Evolutionary conservation across 1,140 invertebrate genomes (phyloP).

Genomic region (Drosophila orena): DNA sequence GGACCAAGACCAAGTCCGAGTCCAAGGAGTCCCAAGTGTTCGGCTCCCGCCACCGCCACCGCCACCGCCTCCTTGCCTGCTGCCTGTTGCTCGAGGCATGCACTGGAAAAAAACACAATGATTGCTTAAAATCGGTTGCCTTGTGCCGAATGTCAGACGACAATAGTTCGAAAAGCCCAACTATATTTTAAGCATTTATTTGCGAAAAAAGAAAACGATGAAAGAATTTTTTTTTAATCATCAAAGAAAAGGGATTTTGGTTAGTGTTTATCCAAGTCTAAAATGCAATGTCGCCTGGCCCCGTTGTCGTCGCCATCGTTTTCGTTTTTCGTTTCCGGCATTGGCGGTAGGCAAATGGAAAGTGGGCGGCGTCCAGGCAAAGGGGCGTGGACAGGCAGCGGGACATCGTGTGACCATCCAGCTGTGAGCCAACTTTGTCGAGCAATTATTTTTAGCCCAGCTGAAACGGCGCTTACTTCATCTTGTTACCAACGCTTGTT

Average conservation of each 20-base stretch:
- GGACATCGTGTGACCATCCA: conserved; percentile 29
- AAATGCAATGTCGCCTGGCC: conserved; percentile 68
- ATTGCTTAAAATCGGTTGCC: not conserved
- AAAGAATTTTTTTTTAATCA: too few relatives aligned
- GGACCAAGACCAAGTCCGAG: not conserved
- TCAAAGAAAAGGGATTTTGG: not conserved
- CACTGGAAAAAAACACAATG: not conserved
- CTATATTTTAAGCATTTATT: too few relatives aligned
- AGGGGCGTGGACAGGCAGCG: not conserved
- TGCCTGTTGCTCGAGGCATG: conserved; percentile 1
- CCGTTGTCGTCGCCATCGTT: conserved; percentile 48
- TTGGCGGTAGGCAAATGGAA: conserved; percentile 32
- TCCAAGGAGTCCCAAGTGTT: not conserved
- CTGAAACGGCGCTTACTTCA: conserved; percentile 23
- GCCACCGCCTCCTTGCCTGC: not conserved
- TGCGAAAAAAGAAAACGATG: too few relatives aligned
- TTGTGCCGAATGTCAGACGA: too few relatives aligned
- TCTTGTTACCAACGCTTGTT: conserved; percentile 36
- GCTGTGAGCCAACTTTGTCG: conserved; percentile 72
- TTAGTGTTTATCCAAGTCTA: conserved; percentile 49
- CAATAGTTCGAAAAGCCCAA: too few relatives aligned
- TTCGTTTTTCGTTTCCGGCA: conserved; percentile 40
- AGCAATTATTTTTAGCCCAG: conserved; percentile 76
- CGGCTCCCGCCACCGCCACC: not conserved
- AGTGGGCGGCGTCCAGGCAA: not conserved